Evolutionary conservation across 2,797 vertebrate genomes (phyloP), one percentile per base, ranked within the genome.

Genomic region (Cynopterus sphinx): DNA sequence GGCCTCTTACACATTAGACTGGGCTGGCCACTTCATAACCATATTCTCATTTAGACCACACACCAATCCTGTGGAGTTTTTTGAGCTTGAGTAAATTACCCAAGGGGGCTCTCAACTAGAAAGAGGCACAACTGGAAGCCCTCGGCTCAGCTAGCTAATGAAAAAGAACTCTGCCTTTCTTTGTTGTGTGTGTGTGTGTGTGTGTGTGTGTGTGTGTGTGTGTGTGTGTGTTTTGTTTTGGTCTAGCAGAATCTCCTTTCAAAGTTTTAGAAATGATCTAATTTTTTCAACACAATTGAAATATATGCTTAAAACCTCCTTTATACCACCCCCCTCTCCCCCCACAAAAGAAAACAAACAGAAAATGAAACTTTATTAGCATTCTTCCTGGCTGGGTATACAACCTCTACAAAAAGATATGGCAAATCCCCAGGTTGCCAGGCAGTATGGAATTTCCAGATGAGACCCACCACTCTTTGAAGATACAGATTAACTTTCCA

Each of bases 341-440:
- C 49, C 13, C 46, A 13, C 3, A 46, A 46, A 46, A 46, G 16
- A 49, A 49, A 49, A 49, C 43, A 49, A 96, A 70, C 28, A 91
- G 63, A 78, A 96, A 96, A 77, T 49, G 3, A 89, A 96, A 87
- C 36, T 81, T 78, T 46, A 51, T 49, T 74, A 57, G 16, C 39
- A 78, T 21, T 70, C 49, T 77, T 75, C 65, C 39, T 73, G 61
- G 12, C 33, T 41, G 46, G 12, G 59, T 11, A 75, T 49, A 59
- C 1, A 24, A 70, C 21, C 39, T 73, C 21, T 63, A 41, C 8
- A n/a, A 68, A 83, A 0, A 89, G 77, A 16, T 33, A 11, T 2
- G 16, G 4, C 26, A 77, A 61, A 74, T 41, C 6, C 12, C 31
- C 10, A 15, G 4, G 61, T 22, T 67, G 7, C 53, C 41, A 67